Evolutionary conservation across 35 echinoderm and acorn worm genomes (phyloP).

Genomic region (Chiridota heheva): DNA sequence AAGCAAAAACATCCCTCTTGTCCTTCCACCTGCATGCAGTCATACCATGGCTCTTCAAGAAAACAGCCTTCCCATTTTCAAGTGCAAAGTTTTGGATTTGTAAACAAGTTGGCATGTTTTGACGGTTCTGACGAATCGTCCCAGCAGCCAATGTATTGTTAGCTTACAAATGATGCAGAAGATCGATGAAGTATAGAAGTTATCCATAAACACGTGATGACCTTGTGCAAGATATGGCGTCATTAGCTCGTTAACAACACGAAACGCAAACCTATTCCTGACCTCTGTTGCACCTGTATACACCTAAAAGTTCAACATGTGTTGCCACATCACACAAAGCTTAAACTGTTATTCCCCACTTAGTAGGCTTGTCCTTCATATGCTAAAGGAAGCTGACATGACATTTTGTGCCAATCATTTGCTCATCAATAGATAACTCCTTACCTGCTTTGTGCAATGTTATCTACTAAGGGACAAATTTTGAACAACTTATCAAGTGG

Average conservation of each 20-base stretch:
- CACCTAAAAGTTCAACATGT: background rate
- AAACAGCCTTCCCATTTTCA: background rate
- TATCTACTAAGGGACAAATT: background rate
- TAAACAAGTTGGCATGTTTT: background rate
- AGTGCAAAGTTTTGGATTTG: background rate
- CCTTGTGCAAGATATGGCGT: background rate
- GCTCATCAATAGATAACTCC: background rate
- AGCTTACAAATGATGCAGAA: background rate
- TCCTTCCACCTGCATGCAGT: background rate
- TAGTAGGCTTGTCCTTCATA: conserved; percentile 18
- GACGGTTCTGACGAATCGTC: background rate
- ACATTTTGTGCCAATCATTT: background rate
- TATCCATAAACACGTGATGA: background rate
- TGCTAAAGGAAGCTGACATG: background rate
- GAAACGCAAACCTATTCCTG: background rate
- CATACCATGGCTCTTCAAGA: background rate
- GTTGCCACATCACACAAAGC: background rate
- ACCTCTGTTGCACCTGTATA: background rate
- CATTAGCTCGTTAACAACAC: conserved; percentile 5
- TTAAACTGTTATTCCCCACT: conserved; percentile 9
- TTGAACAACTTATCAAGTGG: background rate
- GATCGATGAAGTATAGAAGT: background rate
- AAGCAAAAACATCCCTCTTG: conserved; percentile 13
- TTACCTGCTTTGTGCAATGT: background rate
- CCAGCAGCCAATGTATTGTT: background rate